These are phyloP conservation scores for Cryptotis parvus DNA, from an alignment of 2,113 vertebrate species.

Conservation along the genomic window DNA sequence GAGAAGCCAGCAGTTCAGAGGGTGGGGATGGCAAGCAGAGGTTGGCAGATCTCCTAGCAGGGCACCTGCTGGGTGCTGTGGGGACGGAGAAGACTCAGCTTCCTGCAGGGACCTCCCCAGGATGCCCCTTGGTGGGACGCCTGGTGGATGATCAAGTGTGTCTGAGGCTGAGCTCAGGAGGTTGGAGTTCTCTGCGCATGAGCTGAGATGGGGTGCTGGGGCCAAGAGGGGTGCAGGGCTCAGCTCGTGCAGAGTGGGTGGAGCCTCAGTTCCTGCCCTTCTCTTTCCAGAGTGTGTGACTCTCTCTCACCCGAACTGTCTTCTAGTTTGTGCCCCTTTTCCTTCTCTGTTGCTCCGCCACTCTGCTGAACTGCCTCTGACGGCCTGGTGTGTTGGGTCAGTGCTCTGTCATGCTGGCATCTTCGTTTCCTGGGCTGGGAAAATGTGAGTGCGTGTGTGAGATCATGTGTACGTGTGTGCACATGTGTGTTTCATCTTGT, in stretches of 20 bases:
- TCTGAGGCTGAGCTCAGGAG: neutral
- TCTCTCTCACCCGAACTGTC: neutral
- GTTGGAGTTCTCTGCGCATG: neutral
- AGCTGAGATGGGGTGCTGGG: neutral
- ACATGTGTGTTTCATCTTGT: neutral
- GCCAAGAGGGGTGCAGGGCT: neutral
- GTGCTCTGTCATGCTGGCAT: neutral
- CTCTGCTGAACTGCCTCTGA: neutral
- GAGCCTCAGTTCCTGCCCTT: neutral
- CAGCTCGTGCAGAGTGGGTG: rapidly evolving
- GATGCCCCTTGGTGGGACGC: rapidly evolving
- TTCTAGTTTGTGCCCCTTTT: neutral
- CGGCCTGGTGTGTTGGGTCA: neutral
- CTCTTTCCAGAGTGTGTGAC: neutral
- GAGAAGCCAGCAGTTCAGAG: neutral
- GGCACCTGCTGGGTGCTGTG: rapidly evolving
- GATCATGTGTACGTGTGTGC: neutral
- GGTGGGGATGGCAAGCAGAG: rapidly evolving
- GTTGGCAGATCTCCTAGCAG: neutral
- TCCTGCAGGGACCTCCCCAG: too few relatives aligned
- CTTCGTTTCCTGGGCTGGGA: neutral
- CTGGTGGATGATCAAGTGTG: rapidly evolving
- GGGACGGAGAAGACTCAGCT: too few relatives aligned
- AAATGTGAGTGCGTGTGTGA: neutral
- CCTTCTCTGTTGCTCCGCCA: neutral